phyloP scores from a whole-genome alignment of 2,797 vertebrate species.

The Rhynchotus rufescens region DNA sequence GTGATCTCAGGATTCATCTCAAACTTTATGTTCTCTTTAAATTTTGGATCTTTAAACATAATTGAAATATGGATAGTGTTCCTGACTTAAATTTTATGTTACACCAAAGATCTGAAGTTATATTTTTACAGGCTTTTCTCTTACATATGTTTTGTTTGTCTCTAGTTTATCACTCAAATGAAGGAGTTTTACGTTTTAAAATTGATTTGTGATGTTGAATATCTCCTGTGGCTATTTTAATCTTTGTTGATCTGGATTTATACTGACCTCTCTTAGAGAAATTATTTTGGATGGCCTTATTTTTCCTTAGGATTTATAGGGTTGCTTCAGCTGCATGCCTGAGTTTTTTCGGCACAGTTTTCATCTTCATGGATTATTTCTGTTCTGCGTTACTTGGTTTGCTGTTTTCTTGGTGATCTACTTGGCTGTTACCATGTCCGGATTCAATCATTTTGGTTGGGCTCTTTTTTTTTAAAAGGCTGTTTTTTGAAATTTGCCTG shows the following conservation, averaged over 20 bases:
- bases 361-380: slow-evolving; percentile 36
- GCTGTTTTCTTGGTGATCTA: slow-evolving; percentile 30
- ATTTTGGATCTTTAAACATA: background rate
- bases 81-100: background rate
- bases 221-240: slow-evolving; percentile 40
- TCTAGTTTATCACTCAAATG: background rate
- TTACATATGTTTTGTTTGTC: background rate
- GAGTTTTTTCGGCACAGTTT: background rate
- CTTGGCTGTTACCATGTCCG: background rate
- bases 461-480: background rate
- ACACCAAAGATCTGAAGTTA: background rate
- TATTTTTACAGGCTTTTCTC: background rate
- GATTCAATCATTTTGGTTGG: background rate
- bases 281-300: slow-evolving; percentile 27
- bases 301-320: slow-evolving; percentile 19
- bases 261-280: slow-evolving; percentile 7
- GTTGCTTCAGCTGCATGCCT: background rate
- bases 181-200: background rate
- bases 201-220: background rate
- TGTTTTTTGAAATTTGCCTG: slow-evolving; percentile 17
- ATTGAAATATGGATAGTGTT: background rate
- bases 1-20: background rate
- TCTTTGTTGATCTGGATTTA: slow-evolving; percentile 66
- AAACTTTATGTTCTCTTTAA: background rate
- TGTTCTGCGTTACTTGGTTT: background rate